Evolutionary conservation across 2,113 vertebrate genomes (phyloP).

Genomic region (Pelecanoides urinatrix): DNA sequence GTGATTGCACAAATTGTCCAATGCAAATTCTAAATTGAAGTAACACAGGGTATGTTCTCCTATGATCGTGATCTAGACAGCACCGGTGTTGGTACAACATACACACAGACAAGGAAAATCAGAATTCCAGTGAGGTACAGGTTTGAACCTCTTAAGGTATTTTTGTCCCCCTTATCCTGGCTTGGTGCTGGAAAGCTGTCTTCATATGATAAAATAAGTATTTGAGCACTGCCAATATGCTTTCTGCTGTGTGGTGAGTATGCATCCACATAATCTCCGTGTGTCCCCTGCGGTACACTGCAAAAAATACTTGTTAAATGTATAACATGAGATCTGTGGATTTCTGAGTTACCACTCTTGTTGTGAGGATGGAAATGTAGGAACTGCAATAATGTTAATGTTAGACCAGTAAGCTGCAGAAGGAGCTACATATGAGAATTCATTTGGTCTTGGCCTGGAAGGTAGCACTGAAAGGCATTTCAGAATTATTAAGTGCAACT

Average conservation of each 20-base stretch:
- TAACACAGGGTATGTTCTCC: neutral
- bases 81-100: neutral
- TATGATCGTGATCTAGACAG: neutral
- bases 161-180: neutral
- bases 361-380: neutral
- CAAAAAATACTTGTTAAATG: neutral
- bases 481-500: neutral
- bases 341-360: neutral
- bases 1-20: neutral
- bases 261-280: neutral
- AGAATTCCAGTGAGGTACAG: neutral
- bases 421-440: neutral
- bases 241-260: neutral
- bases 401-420: neutral
- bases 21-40: neutral
- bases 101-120: neutral
- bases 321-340: rapidly evolving
- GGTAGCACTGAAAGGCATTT: neutral
- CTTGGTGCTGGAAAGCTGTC: neutral
- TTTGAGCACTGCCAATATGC: neutral
- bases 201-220: neutral
- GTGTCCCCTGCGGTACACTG: neutral
- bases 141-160: neutral
- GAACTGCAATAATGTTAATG: neutral
- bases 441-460: neutral